Evolutionary conservation across 2,797 vertebrate genomes (phyloP).

Genomic region (Spheniscus humboldti): DNA sequence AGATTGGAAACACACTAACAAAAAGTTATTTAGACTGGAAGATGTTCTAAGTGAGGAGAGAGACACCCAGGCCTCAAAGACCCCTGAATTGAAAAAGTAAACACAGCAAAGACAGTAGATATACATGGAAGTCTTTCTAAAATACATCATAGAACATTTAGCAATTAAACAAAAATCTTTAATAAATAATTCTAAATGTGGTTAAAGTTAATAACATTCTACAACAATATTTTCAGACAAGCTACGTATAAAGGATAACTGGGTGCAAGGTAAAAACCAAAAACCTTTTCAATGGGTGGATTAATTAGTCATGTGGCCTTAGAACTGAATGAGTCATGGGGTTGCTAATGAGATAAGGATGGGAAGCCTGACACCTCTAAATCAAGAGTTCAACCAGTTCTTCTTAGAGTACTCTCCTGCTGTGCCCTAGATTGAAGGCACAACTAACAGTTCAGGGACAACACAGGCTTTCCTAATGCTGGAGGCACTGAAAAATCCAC

Average conservation of each 20-base stretch:
- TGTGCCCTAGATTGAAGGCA: slow-evolving; percentile 35
- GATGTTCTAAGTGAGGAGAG: neutral
- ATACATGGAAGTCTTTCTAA: neutral
- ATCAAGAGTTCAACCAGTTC: slow-evolving; percentile 41
- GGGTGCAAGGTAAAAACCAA: neutral
- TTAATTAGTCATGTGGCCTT: slow-evolving; percentile 29
- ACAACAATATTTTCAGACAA: neutral
- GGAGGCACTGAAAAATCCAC: neutral
- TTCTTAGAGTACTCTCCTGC: neutral
- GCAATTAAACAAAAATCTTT: neutral
- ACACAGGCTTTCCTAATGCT: neutral
- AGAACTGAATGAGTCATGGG: slow-evolving; percentile 37
- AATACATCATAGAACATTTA: neutral
- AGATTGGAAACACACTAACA: neutral
- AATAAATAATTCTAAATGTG: neutral
- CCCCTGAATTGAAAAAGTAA: neutral
- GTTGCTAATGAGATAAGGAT: slow-evolving; percentile 50
- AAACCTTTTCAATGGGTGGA: slow-evolving; percentile 1
- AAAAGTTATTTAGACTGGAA: neutral
- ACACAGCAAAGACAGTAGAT: neutral
- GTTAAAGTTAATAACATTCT: neutral
- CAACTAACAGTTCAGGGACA: neutral
- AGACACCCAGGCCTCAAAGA: neutral
- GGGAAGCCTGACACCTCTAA: slow-evolving; percentile 27
- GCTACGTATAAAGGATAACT: neutral